phyloP scores from a whole-genome alignment of 92 coral and sea anemone genomes.

The Bergia sp. region DNA sequence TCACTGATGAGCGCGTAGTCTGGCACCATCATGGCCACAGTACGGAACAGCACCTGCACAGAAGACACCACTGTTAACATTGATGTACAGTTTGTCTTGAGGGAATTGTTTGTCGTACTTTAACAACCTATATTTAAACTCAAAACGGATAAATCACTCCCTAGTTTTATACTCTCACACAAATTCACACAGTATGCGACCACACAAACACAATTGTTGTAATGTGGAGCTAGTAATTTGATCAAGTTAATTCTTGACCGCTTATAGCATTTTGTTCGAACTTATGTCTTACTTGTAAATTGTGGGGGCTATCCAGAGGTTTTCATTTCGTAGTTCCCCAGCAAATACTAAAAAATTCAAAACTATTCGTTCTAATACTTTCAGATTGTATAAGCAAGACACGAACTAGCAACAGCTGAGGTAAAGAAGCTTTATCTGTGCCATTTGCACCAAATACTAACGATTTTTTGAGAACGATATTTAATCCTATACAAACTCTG shows the following conservation, averaged over 20 bases:
- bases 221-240: no score
- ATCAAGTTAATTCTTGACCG: no score
- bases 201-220: background rate
- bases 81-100: background rate
- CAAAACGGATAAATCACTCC: background rate
- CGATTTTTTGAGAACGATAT: no score
- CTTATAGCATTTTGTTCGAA: no score
- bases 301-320: background rate
- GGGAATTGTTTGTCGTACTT: background rate
- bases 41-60: constrained; percentile 89
- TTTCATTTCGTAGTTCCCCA: no score
- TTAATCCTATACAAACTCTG: no score
- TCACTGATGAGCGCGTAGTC: constrained; percentile 97
- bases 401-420: no score
- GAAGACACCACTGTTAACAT: background rate
- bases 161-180: background rate
- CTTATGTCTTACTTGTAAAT: background rate
- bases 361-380: no score
- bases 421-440: background rate
- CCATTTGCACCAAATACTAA: no score
- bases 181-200: background rate
- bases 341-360: no score
- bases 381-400: no score
- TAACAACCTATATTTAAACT: background rate
- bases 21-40: constrained; percentile 99